Conservation (phyloP, 2,797 vertebrate genomes). For the Aselliscus stoliczkanus region DNA sequence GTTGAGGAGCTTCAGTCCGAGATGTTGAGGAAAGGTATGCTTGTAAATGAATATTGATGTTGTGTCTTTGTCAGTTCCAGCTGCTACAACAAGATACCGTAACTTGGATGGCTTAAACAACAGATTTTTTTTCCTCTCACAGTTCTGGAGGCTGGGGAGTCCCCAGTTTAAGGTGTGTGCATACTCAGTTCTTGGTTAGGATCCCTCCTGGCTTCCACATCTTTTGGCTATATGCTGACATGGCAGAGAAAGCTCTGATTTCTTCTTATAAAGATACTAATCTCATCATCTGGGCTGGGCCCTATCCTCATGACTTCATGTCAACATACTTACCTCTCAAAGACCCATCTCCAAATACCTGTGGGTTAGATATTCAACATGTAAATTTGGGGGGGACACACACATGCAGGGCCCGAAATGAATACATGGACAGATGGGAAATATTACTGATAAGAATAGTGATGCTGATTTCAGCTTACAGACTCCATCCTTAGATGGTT, state of each 20-base stretch:
- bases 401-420: not conserved
- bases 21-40: not conserved
- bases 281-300: not conserved
- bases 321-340: not conserved
- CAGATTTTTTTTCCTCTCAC: not conserved
- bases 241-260: not conserved
- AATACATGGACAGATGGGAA: not conserved
- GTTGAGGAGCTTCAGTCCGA: not conserved
- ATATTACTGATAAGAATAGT: not conserved
- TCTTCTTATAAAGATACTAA: not conserved
- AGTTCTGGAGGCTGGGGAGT: not conserved
- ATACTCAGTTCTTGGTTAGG: not conserved
- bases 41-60: not conserved
- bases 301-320: not conserved
- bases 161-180: not conserved
- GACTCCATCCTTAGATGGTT: not conserved
- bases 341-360: not conserved
- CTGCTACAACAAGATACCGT: not conserved
- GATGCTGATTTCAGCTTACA: not conserved
- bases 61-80: not conserved
- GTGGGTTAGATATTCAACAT: not conserved
- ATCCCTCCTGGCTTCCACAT: not conserved
- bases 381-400: not conserved
- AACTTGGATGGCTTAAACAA: not conserved
- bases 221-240: not conserved